phyloP scores from a whole-genome alignment of 2,113 vertebrate genomes.

The Elanoides forficatus region DNA sequence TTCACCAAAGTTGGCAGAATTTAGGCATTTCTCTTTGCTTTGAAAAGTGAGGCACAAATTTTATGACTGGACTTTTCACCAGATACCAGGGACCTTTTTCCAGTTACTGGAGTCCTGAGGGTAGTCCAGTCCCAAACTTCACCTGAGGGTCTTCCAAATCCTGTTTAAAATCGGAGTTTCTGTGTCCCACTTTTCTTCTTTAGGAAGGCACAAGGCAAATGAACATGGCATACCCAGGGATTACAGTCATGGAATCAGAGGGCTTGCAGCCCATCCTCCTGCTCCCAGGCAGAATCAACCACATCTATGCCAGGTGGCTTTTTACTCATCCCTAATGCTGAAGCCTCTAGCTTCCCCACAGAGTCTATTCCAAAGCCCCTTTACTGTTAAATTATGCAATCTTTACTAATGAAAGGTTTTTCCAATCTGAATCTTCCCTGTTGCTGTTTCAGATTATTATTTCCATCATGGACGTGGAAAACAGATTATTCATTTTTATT shows the following conservation, averaged over 20 bases:
- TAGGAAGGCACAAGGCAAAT: not conserved
- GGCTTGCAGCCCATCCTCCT: not conserved
- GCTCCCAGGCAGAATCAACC: not conserved
- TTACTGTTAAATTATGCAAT: not conserved
- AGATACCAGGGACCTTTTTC: not conserved
- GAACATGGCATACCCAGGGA: not conserved
- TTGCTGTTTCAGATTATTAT: not conserved
- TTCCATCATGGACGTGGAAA: not conserved
- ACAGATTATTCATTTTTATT: not conserved
- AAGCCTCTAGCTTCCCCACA: not conserved
- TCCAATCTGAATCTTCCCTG: not conserved
- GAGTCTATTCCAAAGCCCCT: not conserved
- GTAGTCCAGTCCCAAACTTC: not conserved
- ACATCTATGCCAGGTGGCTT: not conserved
- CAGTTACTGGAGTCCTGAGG: not conserved
- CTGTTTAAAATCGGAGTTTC: not conserved
- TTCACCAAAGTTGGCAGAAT: not conserved
- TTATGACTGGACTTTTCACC: not conserved
- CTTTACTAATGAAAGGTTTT: not conserved
- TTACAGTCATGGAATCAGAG: not conserved
- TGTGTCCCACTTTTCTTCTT: not conserved
- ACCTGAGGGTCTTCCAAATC: not conserved
- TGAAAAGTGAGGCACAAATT: not conserved
- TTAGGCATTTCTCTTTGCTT: not conserved
- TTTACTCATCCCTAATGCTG: not conserved